These are phyloP conservation scores for Euphydryas editha DNA, from an alignment of 2,888 invertebrate species.

Conservation along the genomic window DNA sequence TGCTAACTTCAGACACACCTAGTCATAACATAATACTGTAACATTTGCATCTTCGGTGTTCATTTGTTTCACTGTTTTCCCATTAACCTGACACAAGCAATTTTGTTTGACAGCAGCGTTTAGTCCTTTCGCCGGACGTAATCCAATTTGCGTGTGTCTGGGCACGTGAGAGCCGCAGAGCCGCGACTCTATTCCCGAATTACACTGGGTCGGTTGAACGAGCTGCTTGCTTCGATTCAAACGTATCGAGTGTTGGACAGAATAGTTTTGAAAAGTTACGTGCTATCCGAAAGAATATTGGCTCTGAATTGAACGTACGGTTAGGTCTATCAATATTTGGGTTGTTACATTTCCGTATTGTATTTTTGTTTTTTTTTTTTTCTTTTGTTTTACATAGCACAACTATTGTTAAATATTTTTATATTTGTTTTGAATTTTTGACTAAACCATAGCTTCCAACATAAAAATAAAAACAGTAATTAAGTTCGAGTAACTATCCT, in stretches of 20 bases:
- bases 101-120: conserved; percentile 53
- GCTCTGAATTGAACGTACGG: neutral
- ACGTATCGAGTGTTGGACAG: conserved; percentile 42
- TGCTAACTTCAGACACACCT: neutral
- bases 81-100: conserved; percentile 53
- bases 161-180: conserved; percentile 49
- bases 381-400: neutral
- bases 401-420: neutral
- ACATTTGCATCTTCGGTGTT: conserved; percentile 14
- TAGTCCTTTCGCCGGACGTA: conserved; percentile 54
- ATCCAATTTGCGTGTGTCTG: conserved; percentile 59
- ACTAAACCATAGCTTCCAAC: too few relatives aligned
- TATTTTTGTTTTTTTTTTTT: neutral
- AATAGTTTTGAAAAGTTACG: conserved; percentile 45
- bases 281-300: conserved; percentile 40
- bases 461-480: too few relatives aligned
- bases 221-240: conserved; percentile 53
- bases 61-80: conserved; percentile 46
- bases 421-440: too few relatives aligned
- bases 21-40: neutral
- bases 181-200: conserved; percentile 49
- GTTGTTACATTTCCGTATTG: neutral
- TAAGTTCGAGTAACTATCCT: too few relatives aligned
- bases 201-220: conserved; percentile 45
- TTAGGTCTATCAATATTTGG: neutral